Evolutionary conservation across 2,113 vertebrate species (phyloP), one percentile per base, ranked within the genome.

Genomic region (Onychostoma macrolepis): DNA sequence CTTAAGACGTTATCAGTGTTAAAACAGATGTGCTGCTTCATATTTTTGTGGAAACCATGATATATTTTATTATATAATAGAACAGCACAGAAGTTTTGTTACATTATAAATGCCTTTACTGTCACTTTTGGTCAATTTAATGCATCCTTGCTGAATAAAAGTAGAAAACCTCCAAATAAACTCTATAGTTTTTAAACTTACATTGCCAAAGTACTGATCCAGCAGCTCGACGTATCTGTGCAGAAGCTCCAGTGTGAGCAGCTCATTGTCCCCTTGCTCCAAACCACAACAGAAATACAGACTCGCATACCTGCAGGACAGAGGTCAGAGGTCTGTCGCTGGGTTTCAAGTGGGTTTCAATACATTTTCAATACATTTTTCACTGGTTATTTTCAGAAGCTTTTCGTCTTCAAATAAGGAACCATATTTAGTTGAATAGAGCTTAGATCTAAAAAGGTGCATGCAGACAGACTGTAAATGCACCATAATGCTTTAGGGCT

Each of bases 171-270:
- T 11, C 58, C 0, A 4, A 63, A 26, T n/a, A 63, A 26, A 11
- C n/a, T 9, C 4, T 13, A 28, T 65, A 13, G 63, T 28, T 28
- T 65, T 65, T 28, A 65, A 45, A 1, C 85, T 92, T 96, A 99
- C 98, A 15, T 98, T 99, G 94, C 98, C 98, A 92, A 99, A 99
- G 94, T 99, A 98, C 93, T 96, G 97, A 94, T 99, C 98, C 93
- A 99, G 95, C 85, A 99, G 93, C 92, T 99, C 98, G 89, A 99
- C 98, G 0, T 99, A 98, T 80, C 98, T 96, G 91, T 99, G 98
- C 50, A 99, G 96, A 5, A 97, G 87, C 90, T 99, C 98, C 91
- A 99, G 94, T 0, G 95, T 96, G 90, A 99, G 87, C 38, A 99
- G 96, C 92, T 99, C 98, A 71, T 99, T 99, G 89, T 99, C 98